A percentile compares a stretch with the other conserved stretches of the same genome.
Evolutionary conservation across 2,888 invertebrate species (phyloP).

Genomic region (Invenusta paracnida): DNA sequence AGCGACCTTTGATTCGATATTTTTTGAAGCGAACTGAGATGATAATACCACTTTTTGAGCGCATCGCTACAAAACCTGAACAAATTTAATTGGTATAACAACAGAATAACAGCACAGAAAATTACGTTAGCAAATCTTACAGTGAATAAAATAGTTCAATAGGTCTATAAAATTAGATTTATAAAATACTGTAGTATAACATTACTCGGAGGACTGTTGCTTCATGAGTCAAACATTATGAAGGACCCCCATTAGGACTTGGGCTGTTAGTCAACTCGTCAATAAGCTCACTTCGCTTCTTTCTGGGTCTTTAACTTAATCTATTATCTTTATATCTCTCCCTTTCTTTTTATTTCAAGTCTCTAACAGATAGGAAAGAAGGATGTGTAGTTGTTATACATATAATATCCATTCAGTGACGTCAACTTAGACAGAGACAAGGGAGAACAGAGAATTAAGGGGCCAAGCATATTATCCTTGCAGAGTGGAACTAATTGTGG

Average conservation of each 20-base stretch:
- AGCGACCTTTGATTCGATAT: background rate
- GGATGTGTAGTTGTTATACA: too few relatives aligned
- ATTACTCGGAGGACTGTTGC: background rate
- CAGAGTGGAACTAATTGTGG: constrained; percentile 16
- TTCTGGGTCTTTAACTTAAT: too few relatives aligned
- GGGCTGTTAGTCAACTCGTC: background rate
- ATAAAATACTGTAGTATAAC: too few relatives aligned
- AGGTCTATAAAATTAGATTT: too few relatives aligned
- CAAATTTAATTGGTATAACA: background rate
- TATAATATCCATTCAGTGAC: too few relatives aligned
- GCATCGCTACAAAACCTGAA: background rate
- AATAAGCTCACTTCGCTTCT: too few relatives aligned
- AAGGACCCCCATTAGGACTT: background rate
- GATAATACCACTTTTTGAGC: background rate
- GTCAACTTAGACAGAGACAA: background rate
- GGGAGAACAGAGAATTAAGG: background rate
- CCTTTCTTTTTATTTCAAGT: too few relatives aligned
- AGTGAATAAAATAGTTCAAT: too few relatives aligned
- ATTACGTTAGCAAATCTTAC: background rate
- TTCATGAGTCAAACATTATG: constrained; percentile 4
- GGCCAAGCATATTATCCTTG: background rate
- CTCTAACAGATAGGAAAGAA: background rate
- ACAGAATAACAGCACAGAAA: background rate
- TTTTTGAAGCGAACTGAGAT: background rate
- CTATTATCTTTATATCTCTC: too few relatives aligned